Percentiles rank a stretch among this genome's conserved stretches.
Conservation (phyloP, 2,113 vertebrate species). For the Hypomesus transpacificus region DNA sequence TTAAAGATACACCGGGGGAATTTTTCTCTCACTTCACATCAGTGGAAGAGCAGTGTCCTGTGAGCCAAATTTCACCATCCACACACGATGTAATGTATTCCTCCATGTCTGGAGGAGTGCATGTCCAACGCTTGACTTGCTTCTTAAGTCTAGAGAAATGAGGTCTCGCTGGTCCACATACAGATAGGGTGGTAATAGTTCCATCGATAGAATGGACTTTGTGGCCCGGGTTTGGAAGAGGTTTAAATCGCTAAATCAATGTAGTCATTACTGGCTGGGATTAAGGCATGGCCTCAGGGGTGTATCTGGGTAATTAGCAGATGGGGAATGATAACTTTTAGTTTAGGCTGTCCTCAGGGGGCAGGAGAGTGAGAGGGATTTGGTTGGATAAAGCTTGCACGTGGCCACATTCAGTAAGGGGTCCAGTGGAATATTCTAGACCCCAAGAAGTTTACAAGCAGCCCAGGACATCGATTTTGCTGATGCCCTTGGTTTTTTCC, state of each 20-base stretch:
- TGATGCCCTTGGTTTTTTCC: no score
- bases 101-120: background rate
- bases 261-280: conserved; percentile 48
- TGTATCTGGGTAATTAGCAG: conserved; percentile 44
- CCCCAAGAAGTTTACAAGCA: no score
- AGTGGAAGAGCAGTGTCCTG: conserved; percentile 58
- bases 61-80: conserved; percentile 58
- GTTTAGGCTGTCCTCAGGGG: conserved; percentile 8
- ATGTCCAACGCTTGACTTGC: conserved; percentile 4
- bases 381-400: no score
- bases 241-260: conserved; percentile 52
- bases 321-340: conserved; percentile 44
- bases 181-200: conserved; percentile 35
- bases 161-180: background rate
- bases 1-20: conserved; percentile 61
- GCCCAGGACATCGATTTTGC: no score
- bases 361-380: no score
- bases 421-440: no score
- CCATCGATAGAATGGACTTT: conserved; percentile 41
- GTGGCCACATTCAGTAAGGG: no score
- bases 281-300: conserved; percentile 37
- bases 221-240: conserved; percentile 30
- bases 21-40: conserved; percentile 46
- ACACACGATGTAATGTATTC: conserved; percentile 20
- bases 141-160: conserved; percentile 10